phyloP scores from a whole-genome alignment of 1,140 invertebrate genomes.

The Apis laboriosa region DNA sequence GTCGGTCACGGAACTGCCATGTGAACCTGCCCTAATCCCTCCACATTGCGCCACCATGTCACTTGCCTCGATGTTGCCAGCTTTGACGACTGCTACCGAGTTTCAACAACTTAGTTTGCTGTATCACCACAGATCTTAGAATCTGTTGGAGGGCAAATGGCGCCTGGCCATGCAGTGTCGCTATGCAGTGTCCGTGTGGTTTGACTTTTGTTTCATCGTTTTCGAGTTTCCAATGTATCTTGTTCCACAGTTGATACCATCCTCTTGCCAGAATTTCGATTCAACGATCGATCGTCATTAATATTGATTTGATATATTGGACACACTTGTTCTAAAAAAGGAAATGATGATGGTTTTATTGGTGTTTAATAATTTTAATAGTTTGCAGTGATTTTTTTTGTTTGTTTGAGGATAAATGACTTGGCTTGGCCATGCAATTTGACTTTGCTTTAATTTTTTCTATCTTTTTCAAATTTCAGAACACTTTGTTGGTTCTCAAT shows the following conservation, averaged over 20 bases:
- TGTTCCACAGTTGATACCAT: neutral
- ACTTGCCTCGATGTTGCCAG: constrained; percentile 39
- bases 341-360: too few relatives aligned
- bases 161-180: too few relatives aligned
- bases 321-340: too few relatives aligned
- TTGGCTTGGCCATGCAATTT: too few relatives aligned
- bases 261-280: neutral
- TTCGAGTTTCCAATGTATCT: neutral
- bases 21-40: constrained; percentile 58
- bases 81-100: constrained; percentile 42
- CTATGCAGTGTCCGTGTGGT: neutral
- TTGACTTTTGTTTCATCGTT: neutral
- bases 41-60: constrained; percentile 49
- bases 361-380: too few relatives aligned
- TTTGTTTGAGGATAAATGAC: too few relatives aligned
- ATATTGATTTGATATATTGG: too few relatives aligned
- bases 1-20: constrained; percentile 57
- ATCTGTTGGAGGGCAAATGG: constrained; percentile 32
- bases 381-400: neutral
- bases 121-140: constrained; percentile 36
- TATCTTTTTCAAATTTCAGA: too few relatives aligned
- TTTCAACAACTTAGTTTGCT: constrained; percentile 60
- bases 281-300: too few relatives aligned
- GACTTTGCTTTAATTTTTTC: too few relatives aligned
- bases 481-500: too few relatives aligned